Evolutionary conservation across 2,113 vertebrate genomes (phyloP), one percentile per base, ranked within the genome.

Genomic region (Neogobius melanostomus): DNA sequence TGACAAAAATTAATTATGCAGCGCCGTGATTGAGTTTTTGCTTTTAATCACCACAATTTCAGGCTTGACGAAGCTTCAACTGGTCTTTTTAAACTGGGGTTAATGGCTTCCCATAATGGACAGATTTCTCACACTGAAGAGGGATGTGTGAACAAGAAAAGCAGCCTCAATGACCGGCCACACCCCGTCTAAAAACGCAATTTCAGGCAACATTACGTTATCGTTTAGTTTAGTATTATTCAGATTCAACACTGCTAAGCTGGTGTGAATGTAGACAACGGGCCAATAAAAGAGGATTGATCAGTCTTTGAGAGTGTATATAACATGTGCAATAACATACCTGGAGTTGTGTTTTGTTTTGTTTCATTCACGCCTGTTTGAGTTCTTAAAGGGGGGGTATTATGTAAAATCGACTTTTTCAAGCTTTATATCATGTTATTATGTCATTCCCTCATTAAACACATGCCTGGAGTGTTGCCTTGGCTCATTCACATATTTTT

Each of bases 11-110:
- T 90, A 91, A 93, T 91, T 90, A 91, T 86, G 79, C 83, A 84
- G 74, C 45, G 75, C 76, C 74, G 64, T 91, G 80, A 90, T 91
- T 89, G 87, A 82, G 81, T 88, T 90, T 91, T 92, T 90, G 76
- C 86, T 79, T 87, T 89, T 91, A 92, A 92, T 93, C 90, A 89
- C 68, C 71, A 90, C 87, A 92, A 92, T 93, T 93, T 93, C 90
- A 93, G 88, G 92, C 91, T 92, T 90, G 91, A 92, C 69, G 83
- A 92, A 89, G 75, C 88, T 90, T 76, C 80, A 86, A 92, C 92
- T 88, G 89, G 88, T 84, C 89, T 87, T 91, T 91, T 92, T 92
- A 81, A 80, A 72, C 72, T 63, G 85, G 91, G 91, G 92, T 93
- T 91, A 93, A 92, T 90, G 76, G 83, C 81, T 85, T 90, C 80